phyloP scores from a whole-genome alignment of 2,797 vertebrate genomes.

The Hippocampus kuda region DNA sequence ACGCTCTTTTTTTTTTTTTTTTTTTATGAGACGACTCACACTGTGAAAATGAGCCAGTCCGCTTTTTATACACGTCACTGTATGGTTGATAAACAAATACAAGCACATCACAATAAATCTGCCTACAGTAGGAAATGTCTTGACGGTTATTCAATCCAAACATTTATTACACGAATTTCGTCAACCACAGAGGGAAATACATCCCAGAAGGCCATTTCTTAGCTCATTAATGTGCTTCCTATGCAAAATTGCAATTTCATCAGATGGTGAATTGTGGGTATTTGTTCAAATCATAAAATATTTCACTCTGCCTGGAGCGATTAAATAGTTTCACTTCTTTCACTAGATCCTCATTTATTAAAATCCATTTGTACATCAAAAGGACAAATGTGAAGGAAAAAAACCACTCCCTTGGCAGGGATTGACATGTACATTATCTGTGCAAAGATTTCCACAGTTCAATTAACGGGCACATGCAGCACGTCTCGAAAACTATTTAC shows the following conservation, averaged over 20 bases:
- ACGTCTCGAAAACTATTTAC: conserved; percentile 41
- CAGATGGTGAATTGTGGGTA: background rate
- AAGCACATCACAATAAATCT: background rate
- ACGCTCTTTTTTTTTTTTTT: background rate
- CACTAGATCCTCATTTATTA: background rate
- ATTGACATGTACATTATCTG: background rate
- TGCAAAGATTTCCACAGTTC: background rate
- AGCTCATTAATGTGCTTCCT: background rate
- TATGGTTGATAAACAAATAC: background rate
- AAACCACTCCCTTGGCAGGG: background rate
- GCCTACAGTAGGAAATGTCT: background rate
- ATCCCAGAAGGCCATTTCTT: background rate
- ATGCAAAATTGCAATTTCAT: background rate
- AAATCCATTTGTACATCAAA: background rate
- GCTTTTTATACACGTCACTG: background rate
- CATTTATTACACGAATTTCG: background rate
- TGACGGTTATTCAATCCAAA: background rate
- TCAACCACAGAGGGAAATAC: background rate
- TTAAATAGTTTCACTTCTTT: background rate
- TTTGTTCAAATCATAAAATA: background rate
- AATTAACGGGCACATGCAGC: background rate
- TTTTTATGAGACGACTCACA: background rate
- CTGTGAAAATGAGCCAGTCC: background rate
- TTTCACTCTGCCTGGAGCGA: background rate
- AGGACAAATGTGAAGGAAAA: background rate